These are phyloP conservation scores for Benthosema pterotum DNA, from an alignment of 2,797 vertebrate genomes.

Conservation along the genomic window DNA sequence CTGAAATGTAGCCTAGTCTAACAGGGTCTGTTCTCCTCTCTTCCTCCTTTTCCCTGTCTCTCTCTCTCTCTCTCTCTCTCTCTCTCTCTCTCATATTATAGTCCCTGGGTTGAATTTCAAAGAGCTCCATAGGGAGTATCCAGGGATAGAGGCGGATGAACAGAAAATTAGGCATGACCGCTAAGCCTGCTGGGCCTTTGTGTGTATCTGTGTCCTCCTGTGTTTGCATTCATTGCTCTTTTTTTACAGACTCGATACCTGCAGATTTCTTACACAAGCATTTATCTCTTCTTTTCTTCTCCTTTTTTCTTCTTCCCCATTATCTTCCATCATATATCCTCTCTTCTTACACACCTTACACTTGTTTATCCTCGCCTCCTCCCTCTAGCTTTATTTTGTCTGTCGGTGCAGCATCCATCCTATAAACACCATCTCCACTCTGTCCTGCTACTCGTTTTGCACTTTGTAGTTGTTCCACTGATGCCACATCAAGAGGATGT, in stretches of 20 bases:
- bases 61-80: slow-evolving; percentile 4
- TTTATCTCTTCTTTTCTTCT: background rate
- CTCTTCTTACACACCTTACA: background rate
- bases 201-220: slow-evolving; percentile 27
- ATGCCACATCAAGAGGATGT: slow-evolving; percentile 55
- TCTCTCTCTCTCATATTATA: slow-evolving; percentile 38
- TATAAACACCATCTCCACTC: slow-evolving; percentile 39
- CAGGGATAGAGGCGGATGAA: slow-evolving; percentile 42
- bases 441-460: slow-evolving; percentile 39
- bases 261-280: slow-evolving; percentile 20
- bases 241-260: slow-evolving; percentile 19
- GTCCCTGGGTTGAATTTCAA: slow-evolving; percentile 60
- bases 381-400: slow-evolving; percentile 41
- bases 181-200: slow-evolving; percentile 47
- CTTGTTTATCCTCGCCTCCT: slow-evolving; percentile 18
- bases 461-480: slow-evolving; percentile 34
- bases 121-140: slow-evolving; percentile 26
- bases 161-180: slow-evolving; percentile 59
- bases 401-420: slow-evolving; percentile 14
- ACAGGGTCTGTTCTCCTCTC: slow-evolving; percentile 2
- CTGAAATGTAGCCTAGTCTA: too few relatives aligned
- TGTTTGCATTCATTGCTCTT: slow-evolving; percentile 21
- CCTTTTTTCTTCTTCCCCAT: slow-evolving; percentile 16
- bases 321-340: background rate
- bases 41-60: too few relatives aligned